phyloP scores from a whole-genome alignment of 2,113 vertebrate species.

The Dissostichus mawsoni region DNA sequence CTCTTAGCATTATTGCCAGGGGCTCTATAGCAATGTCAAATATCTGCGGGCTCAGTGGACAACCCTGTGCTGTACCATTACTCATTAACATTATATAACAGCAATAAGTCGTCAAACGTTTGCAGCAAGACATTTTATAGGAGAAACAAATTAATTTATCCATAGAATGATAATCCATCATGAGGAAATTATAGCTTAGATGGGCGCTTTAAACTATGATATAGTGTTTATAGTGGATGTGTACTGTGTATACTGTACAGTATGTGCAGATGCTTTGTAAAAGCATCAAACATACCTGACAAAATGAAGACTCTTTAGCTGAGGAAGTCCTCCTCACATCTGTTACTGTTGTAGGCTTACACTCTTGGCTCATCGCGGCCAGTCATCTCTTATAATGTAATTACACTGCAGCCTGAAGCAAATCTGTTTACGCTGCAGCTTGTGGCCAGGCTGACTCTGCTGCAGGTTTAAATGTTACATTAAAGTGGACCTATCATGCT shows the following conservation, averaged over 20 bases:
- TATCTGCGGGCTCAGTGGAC: no score
- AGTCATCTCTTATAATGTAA: background rate
- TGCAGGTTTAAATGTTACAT: background rate
- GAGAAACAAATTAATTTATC: background rate
- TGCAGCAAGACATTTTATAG: no score
- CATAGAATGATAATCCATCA: background rate
- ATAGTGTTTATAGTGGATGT: background rate
- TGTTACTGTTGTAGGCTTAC: no score
- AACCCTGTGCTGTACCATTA: no score
- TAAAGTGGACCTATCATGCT: no score
- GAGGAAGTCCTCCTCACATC: background rate
- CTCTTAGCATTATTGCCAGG: no score
- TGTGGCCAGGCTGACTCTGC: background rate
- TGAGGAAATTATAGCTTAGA: background rate
- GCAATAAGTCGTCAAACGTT: background rate
- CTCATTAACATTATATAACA: no score
- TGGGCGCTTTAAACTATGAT: background rate
- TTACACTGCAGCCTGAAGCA: background rate
- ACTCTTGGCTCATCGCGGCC: background rate
- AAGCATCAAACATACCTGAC: background rate
- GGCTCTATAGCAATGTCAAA: no score
- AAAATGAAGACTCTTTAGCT: background rate
- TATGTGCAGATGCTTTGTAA: background rate
- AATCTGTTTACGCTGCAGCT: slow-evolving; percentile 13
- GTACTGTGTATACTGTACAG: no score